Evolutionary conservation across 2,888 invertebrate species (phyloP), one percentile per base, ranked within the genome.

Genomic region (Pristionchus japonicus): DNA sequence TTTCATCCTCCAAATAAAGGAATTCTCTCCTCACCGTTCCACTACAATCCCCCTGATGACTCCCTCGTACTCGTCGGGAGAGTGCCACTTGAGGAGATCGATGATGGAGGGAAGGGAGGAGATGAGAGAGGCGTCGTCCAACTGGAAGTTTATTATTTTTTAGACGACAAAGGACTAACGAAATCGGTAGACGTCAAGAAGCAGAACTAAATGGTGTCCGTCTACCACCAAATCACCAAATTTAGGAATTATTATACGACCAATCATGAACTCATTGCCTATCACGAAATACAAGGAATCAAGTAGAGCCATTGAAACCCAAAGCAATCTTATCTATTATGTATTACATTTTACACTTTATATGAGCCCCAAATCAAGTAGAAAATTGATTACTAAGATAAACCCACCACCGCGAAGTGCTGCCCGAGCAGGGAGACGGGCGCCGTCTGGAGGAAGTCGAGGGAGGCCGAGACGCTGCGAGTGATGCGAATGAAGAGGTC

Each of bases 381-480:
- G n/a, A n/a, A 43, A n/a, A 82, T 43, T 31, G 23, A 84, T n/a
- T 0, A 37, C 13, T 0, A n/a, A n/a, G 23, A 49, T 74, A 3
- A 34, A 15, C 87, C 20, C 20, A 87, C 77, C 77, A 61, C 47
- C 15, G 37, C 17, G n/a, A 87, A 80, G 80, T 87, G 87, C 20
- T 87, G 77, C 9, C 40, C 61, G 13, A 87, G 80, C 57, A 87
- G 87, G 9, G 57, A 61, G 23, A 61, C 47, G 13, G 52, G 23
- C 3, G 87, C 87, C 20, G 87, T 80, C 23, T 43, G 77, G 77
- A 87, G 61, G 80, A 87, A 87, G 27, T 77, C 77, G 80, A 87
- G 80, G 11, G 77, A 77, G 23, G 87, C 87, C 0, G 52, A 37
- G 37, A 87, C 80, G 57, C 40, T 80, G 4, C 61, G 52, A 37